Conservation (phyloP, 2,113 vertebrate species). For the Gallinago undulata region DNA sequence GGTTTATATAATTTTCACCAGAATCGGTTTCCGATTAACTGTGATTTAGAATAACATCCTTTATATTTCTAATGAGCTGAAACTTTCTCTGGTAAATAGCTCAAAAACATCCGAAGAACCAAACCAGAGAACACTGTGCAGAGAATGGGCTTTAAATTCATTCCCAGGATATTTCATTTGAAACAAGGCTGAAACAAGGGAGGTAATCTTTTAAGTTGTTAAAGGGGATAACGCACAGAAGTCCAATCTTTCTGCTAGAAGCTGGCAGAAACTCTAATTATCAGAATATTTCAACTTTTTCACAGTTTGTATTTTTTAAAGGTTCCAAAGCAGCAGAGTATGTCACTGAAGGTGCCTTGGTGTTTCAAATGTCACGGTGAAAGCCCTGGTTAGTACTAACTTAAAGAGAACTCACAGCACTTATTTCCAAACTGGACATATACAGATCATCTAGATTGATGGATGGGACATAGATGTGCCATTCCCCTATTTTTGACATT, state of each 20-base stretch:
- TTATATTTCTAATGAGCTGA: not conserved
- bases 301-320: not conserved
- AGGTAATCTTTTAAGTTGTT: not conserved
- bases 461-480: not conserved
- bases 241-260: not conserved
- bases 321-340: not conserved
- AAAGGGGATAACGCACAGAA: not conserved
- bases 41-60: not conserved
- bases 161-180: not conserved
- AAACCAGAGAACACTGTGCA: not conserved
- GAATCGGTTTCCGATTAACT: not conserved
- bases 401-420: not conserved
- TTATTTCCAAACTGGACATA: not conserved
- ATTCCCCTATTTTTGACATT: not conserved
- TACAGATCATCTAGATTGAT: accelerated
- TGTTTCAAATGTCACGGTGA: not conserved
- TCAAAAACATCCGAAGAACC: not conserved
- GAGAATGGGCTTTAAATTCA: not conserved
- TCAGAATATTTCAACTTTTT: not conserved
- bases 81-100: slow-evolving; percentile 8
- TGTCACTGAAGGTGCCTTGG: not conserved
- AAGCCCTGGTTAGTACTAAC: not conserved
- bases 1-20: not conserved
- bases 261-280: not conserved
- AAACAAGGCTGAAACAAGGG: not conserved